Base-by-base conservation (phyloP, 2,797 vertebrate genomes). In the Cryptoblepharus egeriae region DNA sequence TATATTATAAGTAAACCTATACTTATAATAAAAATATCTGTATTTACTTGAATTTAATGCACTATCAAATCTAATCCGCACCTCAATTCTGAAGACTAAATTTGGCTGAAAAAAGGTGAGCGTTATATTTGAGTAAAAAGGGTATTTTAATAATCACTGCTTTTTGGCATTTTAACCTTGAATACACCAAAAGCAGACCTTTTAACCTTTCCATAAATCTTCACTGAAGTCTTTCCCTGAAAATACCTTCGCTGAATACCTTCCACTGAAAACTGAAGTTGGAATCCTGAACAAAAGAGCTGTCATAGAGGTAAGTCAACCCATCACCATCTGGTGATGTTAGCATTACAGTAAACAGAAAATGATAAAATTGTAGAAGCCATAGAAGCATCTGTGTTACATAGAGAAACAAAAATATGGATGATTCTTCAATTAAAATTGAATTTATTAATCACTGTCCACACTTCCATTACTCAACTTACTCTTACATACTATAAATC, bases 401-500 rank as follows among this genome's bases (percentile, higher is more conserved):
- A 39, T 60, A 83, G 37, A 60, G 63, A 83, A n/a, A 83, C 79
- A 87, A 55, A 57, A 0, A 67, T 15, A 64, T 1, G 18, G 71
- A 75, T 3, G 1, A 78, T 10, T 1, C 81, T 76, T 77, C 77
- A 83, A 30, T 57, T 61, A 72, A 80, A 28, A 30, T 32, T 84
- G 68, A 81, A 89, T 49, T 82, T 83, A 76, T 32, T 85, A 77
- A 82, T 68, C 30, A 84, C 49, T 60, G 57, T 13, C 86, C 77
- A 18, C 65, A 60, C 57, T 89, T 82, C 39, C 22, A 16, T 71
- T 82, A 30, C 83, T 91, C 55, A 80, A 20, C 42, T 86, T 74
- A 73, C n/a, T n/a, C n/a, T n/a, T n/a, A n/a, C n/a, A n/a, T n/a
- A n/a, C n/a, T n/a, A n/a, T n/a, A n/a, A n/a, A n/a, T n/a, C n/a